Evolutionary conservation across 2,113 vertebrate species (phyloP).

Genomic region (Phyllostomus discolor): DNA sequence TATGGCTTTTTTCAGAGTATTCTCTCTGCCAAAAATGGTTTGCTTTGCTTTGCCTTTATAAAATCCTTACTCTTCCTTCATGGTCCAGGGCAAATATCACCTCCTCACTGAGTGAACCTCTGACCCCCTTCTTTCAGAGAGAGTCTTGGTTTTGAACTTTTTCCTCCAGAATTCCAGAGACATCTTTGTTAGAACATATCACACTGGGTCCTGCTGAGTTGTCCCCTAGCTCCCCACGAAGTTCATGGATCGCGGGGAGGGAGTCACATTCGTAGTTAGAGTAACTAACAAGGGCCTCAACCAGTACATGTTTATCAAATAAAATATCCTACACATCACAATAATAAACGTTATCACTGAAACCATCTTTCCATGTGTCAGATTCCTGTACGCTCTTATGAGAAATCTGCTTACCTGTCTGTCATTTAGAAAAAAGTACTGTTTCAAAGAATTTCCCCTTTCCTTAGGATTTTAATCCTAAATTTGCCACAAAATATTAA

Average conservation of each 20-base stretch:
- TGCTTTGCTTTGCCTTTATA: background rate
- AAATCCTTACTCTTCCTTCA: background rate
- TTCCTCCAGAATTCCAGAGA: background rate
- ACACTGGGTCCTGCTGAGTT: background rate
- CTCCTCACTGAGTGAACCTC: background rate
- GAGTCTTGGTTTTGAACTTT: background rate
- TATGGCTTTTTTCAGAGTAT: background rate
- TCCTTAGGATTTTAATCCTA: background rate
- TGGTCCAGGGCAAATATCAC: background rate
- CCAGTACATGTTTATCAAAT: background rate
- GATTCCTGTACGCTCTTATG: background rate
- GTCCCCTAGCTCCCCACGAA: background rate
- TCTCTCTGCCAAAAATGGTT: background rate
- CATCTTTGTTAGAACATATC: fast-evolving
- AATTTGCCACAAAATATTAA: background rate
- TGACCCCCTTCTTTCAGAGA: background rate
- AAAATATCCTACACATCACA: background rate
- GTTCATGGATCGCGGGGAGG: background rate
- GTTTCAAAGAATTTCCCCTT: background rate
- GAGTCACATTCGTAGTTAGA: background rate
- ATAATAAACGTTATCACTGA: background rate
- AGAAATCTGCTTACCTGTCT: background rate
- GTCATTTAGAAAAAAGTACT: background rate
- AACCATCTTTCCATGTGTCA: background rate
- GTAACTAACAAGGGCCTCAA: background rate